Conservation (phyloP, 2,888 invertebrate genomes). For the Acanthosoma haemorrhoidale region DNA sequence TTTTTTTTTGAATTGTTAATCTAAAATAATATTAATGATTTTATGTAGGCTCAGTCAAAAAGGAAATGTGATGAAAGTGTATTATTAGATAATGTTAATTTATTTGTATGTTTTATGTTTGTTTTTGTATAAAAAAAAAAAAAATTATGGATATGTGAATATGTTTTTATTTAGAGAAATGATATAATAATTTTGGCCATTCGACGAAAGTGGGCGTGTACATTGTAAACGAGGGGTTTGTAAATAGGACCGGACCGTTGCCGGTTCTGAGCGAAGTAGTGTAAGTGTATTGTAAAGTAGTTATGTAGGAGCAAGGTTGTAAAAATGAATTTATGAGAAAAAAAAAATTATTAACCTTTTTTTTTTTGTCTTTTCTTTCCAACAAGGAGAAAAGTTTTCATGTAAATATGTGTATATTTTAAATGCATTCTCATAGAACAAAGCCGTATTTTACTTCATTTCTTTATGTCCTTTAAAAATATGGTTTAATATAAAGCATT, state of each 20-base stretch:
- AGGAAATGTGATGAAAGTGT: constrained; percentile 20
- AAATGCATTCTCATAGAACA: background rate
- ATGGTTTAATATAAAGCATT: too few relatives aligned
- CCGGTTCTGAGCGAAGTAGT: background rate
- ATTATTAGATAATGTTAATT: constrained; percentile 20
- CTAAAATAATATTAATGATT: constrained; percentile 1
- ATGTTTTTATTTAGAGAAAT: background rate
- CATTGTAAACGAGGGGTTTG: background rate
- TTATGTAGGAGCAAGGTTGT: background rate
- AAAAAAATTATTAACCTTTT: too few relatives aligned
- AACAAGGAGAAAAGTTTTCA: background rate
- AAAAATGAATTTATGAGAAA: background rate
- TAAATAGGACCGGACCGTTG: background rate
- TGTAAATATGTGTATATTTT: constrained; percentile 8
- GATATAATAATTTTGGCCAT: constrained; percentile 3
- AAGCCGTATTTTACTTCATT: background rate
- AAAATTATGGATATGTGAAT: constrained; percentile 11
- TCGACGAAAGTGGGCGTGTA: background rate
- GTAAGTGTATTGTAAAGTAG: background rate
- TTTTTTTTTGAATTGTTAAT: background rate
- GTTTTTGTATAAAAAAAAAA: background rate
- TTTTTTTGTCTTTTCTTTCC: background rate
- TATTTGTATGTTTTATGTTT: constrained; percentile 1
- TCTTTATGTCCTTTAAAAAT: too few relatives aligned
- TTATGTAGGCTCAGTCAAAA: constrained; percentile 26